Evolutionary conservation across 2,888 invertebrate species (phyloP).

Genomic region (Agriopis marginaria): DNA sequence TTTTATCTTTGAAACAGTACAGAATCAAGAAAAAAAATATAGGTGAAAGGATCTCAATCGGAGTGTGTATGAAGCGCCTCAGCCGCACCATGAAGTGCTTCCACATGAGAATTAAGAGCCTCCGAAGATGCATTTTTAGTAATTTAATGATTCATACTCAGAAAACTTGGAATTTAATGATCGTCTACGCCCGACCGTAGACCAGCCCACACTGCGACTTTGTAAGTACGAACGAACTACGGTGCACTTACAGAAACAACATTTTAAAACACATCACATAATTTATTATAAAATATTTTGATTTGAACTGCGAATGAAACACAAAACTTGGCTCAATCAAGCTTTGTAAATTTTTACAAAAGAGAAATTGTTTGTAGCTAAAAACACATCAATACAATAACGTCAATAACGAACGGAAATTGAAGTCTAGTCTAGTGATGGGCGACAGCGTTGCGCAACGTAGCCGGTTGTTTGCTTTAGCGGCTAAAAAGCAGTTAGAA

Average conservation of each 20-base stretch:
- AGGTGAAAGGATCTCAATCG: constrained; percentile 56
- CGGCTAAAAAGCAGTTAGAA: no score
- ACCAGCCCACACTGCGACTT: neutral
- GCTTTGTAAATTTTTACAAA: no score
- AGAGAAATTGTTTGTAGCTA: no score
- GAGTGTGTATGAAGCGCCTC: constrained; percentile 57
- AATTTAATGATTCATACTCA: constrained; percentile 7
- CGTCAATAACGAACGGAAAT: no score
- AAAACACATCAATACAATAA: no score
- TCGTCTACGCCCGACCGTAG: neutral
- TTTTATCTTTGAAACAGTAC: constrained; percentile 38
- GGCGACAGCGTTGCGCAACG: no score
- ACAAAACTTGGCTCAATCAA: neutral
- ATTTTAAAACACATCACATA: neutral
- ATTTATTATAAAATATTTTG: neutral
- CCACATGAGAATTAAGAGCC: constrained; percentile 60
- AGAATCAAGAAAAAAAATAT: constrained; percentile 51
- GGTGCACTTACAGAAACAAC: neutral
- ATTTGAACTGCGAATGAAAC: neutral
- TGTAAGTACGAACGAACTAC: neutral
- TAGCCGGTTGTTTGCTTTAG: no score
- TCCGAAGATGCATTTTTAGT: constrained; percentile 38
- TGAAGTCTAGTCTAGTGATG: no score
- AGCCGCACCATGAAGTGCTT: constrained; percentile 61
- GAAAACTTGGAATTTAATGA: neutral